phyloP scores from a whole-genome alignment of 2,888 invertebrate species.

The Epistrophe grossulariae region DNA sequence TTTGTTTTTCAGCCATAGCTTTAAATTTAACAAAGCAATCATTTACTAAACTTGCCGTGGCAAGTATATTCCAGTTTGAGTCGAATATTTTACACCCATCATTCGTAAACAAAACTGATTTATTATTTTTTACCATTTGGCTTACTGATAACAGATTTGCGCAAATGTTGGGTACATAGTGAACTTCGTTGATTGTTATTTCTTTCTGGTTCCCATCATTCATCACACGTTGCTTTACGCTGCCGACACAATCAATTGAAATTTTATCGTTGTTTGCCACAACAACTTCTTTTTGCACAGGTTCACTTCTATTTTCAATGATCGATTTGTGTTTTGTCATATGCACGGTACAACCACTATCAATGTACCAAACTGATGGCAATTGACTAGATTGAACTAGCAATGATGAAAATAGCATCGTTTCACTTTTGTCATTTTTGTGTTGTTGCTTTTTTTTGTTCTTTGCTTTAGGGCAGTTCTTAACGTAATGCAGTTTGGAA shows the following conservation, averaged over 20 bases:
- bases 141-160: conserved; percentile 53
- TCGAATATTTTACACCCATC: conserved; percentile 53
- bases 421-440: conserved; percentile 35
- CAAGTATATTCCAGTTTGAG: conserved; percentile 41
- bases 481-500: conserved; percentile 40
- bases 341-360: conserved; percentile 32
- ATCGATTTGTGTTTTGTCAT: conserved; percentile 49
- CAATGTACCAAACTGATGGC: conserved; percentile 44
- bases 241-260: conserved; percentile 26
- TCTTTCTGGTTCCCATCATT: conserved; percentile 25
- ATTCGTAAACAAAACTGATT: conserved; percentile 54
- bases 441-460: conserved; percentile 21
- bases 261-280: conserved; percentile 37
- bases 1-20: conserved; percentile 66
- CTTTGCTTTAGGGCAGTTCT: conserved; percentile 19
- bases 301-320: conserved; percentile 24
- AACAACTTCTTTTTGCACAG: conserved; percentile 41
- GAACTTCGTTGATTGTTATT: conserved; percentile 43
- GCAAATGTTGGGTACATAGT: conserved; percentile 51
- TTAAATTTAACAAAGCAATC: conserved; percentile 57
- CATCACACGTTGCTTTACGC: neutral
- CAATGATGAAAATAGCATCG: conserved; percentile 37
- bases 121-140: conserved; percentile 50
- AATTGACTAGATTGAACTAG: conserved; percentile 47
- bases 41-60: conserved; percentile 52